Conservation (phyloP, 1,140 invertebrate genomes). For the Popillia japonica region DNA sequence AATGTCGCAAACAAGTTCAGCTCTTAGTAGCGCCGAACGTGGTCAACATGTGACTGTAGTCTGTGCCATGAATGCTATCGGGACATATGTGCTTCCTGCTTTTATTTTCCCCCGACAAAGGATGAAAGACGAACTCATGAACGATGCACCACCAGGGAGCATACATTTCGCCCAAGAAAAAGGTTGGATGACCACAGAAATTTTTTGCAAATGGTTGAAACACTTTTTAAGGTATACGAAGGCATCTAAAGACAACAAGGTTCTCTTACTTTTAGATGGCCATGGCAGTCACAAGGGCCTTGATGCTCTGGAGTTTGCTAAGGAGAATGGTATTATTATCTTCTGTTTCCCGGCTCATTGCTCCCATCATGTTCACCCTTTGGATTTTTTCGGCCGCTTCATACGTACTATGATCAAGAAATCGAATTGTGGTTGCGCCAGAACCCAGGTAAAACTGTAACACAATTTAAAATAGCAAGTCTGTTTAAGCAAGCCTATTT, state of each 20-base stretch:
- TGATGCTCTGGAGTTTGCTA: not conserved
- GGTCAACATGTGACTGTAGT: not conserved
- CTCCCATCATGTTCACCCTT: not conserved
- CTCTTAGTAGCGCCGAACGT: not conserved
- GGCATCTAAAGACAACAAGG: conserved; percentile 50
- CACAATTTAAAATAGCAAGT: not conserved
- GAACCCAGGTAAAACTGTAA: not conserved
- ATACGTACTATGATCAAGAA: not conserved
- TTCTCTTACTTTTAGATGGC: conserved; percentile 56
- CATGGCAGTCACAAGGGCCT: not conserved
- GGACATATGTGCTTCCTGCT: conserved; percentile 30
- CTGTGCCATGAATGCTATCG: not conserved
- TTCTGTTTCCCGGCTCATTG: not conserved
- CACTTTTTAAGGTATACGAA: conserved; percentile 49
- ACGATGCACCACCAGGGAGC: not conserved
- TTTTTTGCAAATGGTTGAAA: conserved; percentile 37
- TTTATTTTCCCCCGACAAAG: conserved; percentile 20
- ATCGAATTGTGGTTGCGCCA: not conserved
- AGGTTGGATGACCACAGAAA: not conserved
- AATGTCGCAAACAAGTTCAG: not conserved
- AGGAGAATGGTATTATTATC: not conserved
- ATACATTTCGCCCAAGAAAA: not conserved
- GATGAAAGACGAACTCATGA: conserved; percentile 31
- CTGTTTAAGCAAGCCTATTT: not conserved
- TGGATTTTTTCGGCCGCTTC: not conserved